Evolutionary conservation across 2,888 invertebrate species (phyloP).

Genomic region (Cantharis rustica): DNA sequence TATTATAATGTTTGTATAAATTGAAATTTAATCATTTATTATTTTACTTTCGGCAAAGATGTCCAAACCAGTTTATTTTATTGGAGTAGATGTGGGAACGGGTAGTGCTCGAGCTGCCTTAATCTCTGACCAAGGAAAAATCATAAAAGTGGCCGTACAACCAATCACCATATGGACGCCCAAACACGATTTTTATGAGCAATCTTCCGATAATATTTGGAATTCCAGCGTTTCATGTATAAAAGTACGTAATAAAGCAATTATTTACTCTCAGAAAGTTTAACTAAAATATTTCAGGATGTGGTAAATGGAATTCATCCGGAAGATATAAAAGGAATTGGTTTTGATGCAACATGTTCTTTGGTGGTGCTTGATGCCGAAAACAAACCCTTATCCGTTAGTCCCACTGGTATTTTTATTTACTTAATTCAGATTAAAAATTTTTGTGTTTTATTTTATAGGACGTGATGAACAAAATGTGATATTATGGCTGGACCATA

Average conservation of each 20-base stretch:
- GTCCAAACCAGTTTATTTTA: conserved; percentile 59
- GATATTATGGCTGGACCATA: conserved; percentile 92
- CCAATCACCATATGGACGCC: conserved; percentile 80
- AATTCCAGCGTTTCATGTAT: conserved; percentile 71
- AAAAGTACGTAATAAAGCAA: conserved; percentile 62
- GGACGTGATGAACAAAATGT: conserved; percentile 77
- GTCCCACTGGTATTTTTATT: conserved; percentile 60
- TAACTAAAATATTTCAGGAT: conserved; percentile 57
- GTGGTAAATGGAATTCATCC: conserved; percentile 62
- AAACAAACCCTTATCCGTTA: conserved; percentile 73
- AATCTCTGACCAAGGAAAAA: conserved; percentile 70
- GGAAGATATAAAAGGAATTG: conserved; percentile 77
- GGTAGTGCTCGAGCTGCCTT: conserved; percentile 88
- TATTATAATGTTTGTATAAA: neutral
- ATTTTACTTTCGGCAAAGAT: neutral
- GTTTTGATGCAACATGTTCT: conserved; percentile 96
- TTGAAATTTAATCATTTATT: neutral
- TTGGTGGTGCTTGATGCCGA: conserved; percentile 78
- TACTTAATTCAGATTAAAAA: neutral
- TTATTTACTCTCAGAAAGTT: neutral
- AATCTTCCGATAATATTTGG: conserved; percentile 92
- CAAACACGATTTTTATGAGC: conserved; percentile 79
- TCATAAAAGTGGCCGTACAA: conserved; percentile 66
- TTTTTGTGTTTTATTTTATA: conserved; percentile 39
- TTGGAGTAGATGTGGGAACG: conserved; percentile 94